Percentiles rank a stretch among this genome's conserved stretches.
Conservation (phyloP, 2,888 invertebrate species). For the Vannuccia rotundouncinata region DNA sequence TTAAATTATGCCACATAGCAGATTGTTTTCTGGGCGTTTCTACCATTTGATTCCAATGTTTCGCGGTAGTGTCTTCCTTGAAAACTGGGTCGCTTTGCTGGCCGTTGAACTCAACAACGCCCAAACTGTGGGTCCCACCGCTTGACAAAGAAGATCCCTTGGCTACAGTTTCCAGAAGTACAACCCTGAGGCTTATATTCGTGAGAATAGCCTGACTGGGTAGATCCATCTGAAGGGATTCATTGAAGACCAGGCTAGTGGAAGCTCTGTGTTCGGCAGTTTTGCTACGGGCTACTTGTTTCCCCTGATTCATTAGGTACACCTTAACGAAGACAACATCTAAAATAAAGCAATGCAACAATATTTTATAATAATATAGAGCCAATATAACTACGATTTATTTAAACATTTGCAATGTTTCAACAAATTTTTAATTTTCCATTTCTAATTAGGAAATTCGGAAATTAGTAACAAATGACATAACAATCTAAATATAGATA, state of each 20-base stretch:
- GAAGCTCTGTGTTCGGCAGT: neutral
- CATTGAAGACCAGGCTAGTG: neutral
- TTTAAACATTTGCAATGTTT: too few species aligned
- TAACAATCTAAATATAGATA: too few species aligned
- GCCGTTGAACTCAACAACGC: neutral
- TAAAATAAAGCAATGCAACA: too few species aligned
- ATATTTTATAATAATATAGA: too few species aligned
- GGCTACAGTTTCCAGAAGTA: neutral
- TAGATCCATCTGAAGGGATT: neutral
- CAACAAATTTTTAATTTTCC: too few species aligned
- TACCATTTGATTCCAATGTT: neutral
- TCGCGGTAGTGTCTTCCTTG: neutral
- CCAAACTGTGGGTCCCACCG: neutral
- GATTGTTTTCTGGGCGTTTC: neutral
- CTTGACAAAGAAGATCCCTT: neutral
- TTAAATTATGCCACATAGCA: conserved; percentile 5
- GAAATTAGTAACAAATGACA: too few species aligned
- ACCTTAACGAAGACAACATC: neutral
- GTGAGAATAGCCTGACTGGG: neutral
- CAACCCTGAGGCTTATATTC: neutral
- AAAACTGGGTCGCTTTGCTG: neutral
- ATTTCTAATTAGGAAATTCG: too few species aligned
- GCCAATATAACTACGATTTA: too few species aligned
- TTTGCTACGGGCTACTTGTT: neutral
- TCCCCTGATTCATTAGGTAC: neutral